A percentile compares a stretch with the other conserved stretches of the same genome.
phyloP scores from a whole-genome alignment of 23 tunicate species.

The Styela plicata region DNA sequence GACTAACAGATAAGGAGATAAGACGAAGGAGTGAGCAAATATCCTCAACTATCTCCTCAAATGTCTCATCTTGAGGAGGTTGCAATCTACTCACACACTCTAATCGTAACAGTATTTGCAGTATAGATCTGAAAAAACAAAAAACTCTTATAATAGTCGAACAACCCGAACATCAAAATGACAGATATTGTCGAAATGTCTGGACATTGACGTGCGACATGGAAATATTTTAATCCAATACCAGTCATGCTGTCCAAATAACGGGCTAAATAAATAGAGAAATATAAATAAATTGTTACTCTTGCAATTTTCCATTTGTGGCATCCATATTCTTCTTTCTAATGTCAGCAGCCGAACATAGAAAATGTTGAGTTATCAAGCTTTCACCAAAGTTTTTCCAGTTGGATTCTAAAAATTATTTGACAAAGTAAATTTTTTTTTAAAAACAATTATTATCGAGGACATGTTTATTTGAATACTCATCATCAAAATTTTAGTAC shows the following conservation, averaged over 20 bases:
- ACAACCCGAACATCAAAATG: too few relatives aligned
- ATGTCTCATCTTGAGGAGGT: background rate
- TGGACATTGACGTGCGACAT: too few relatives aligned
- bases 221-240: too few relatives aligned
- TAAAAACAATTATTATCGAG: too few relatives aligned
- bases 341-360: background rate
- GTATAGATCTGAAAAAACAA: conserved; percentile 37
- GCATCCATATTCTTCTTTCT: background rate
- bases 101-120: conserved; percentile 51
- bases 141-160: too few relatives aligned
- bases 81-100: conserved; percentile 33
- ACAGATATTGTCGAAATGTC: too few relatives aligned
- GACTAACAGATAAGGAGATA: conserved; percentile 40
- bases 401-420: background rate
- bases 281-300: too few relatives aligned
- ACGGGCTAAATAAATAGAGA: conserved; percentile 4
- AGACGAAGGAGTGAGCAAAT: conserved; percentile 39
- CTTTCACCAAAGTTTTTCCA: background rate
- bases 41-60: conserved; percentile 34
- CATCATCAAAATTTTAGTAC: too few relatives aligned
- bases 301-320: background rate
- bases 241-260: too few relatives aligned
- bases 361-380: background rate
- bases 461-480: too few relatives aligned
- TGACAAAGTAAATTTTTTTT: too few relatives aligned